Evolutionary conservation across 2,797 vertebrate species (phyloP).

Genomic region (Eremophila alpestris): DNA sequence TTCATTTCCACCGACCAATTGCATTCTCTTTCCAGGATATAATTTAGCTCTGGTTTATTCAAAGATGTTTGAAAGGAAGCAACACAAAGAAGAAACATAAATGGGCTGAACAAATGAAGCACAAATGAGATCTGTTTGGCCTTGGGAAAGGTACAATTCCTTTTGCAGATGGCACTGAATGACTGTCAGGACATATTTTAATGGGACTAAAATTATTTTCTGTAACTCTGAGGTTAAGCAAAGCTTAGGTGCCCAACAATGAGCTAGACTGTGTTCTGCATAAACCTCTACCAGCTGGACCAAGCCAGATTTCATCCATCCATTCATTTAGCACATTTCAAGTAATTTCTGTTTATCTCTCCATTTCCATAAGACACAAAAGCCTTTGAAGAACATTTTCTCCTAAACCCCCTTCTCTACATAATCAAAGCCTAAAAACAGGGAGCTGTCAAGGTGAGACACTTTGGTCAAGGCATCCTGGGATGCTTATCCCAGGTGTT

Average conservation of each 20-base stretch:
- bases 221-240: slow-evolving; percentile 1
- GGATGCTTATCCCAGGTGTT: background rate
- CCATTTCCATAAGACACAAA: background rate
- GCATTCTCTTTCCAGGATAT: background rate
- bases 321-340: background rate
- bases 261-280: background rate
- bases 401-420: background rate
- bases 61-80: background rate
- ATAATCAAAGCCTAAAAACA: background rate
- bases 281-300: background rate
- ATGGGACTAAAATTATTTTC: slow-evolving; percentile 14
- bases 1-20: background rate
- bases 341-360: background rate
- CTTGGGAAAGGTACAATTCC: slow-evolving; percentile 33
- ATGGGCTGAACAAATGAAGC: background rate
- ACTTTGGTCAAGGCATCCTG: background rate
- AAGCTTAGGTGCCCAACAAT: slow-evolving; percentile 8
- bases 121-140: slow-evolving; percentile 1
- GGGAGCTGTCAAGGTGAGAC: background rate
- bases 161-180: slow-evolving; percentile 25
- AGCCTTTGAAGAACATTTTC: slow-evolving; percentile 7
- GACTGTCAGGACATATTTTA: background rate
- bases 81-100: slow-evolving; percentile 31
- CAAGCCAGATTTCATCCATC: background rate
- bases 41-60: background rate